Percentiles rank a stretch among this genome's conserved stretches.
phyloP scores from a whole-genome alignment of 1,140 invertebrate genomes.

The Drosophila seguyi region DNA sequence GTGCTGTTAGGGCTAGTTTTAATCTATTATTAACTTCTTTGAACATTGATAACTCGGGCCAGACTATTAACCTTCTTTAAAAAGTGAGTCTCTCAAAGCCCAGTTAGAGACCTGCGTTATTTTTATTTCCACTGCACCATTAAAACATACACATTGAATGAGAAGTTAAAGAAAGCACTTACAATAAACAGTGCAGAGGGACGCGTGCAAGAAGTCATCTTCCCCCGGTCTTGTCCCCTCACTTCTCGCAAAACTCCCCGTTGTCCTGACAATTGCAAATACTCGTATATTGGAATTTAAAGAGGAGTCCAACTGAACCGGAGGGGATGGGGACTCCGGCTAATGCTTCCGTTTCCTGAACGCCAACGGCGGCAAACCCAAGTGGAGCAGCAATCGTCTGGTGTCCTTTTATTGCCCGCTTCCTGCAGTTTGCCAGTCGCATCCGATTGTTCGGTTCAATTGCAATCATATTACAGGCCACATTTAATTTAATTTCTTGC shows the following conservation, averaged over 20 bases:
- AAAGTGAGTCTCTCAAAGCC: no score
- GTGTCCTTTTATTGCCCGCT: constrained; percentile 64
- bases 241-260: background rate
- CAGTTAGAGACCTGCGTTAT: no score
- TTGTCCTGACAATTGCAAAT: constrained; percentile 17
- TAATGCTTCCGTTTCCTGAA: constrained; percentile 68
- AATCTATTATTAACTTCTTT: no score
- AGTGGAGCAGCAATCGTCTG: constrained; percentile 25
- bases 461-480: constrained; percentile 80
- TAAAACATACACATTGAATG: constrained; percentile 44
- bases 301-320: constrained; percentile 1
- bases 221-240: constrained; percentile 24
- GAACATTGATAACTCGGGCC: no score
- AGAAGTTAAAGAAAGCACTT: constrained; percentile 61
- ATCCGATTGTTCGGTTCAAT: constrained; percentile 60
- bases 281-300: constrained; percentile 11
- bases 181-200: constrained; percentile 57
- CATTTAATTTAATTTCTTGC: constrained; percentile 80
- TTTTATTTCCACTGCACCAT: constrained; percentile 10
- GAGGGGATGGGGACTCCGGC: constrained; percentile 12
- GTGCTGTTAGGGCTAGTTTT: no score
- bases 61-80: background rate
- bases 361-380: constrained; percentile 8
- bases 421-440: constrained; percentile 74
- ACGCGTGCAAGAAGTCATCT: constrained; percentile 46